These are phyloP conservation scores for Cuculus canorus DNA, from an alignment of 2,797 vertebrate species.

Conservation along the genomic window DNA sequence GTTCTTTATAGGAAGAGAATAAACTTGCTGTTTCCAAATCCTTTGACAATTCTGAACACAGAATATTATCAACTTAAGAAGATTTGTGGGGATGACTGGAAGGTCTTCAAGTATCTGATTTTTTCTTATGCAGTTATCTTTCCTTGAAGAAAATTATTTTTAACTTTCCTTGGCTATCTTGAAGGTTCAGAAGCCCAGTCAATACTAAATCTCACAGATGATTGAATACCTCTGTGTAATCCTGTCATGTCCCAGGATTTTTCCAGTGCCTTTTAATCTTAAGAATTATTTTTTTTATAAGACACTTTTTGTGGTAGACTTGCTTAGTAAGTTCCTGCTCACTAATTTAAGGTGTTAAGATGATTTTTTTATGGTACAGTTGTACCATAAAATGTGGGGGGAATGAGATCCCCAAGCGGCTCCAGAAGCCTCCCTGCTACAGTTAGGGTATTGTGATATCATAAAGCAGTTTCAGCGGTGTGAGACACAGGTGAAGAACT, in stretches of 20 bases:
- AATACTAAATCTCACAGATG: not conserved
- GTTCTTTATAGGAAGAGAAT: not conserved
- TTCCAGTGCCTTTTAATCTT: not conserved
- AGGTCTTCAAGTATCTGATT: not conserved
- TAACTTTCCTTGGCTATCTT: not conserved
- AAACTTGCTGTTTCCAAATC: not conserved
- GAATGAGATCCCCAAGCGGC: no score
- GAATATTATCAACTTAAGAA: not conserved
- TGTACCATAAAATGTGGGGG: no score
- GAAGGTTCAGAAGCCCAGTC: not conserved
- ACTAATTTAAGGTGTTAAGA: not conserved
- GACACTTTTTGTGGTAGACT: not conserved
- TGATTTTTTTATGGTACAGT: not conserved
- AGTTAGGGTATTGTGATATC: no score
- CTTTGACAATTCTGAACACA: not conserved
- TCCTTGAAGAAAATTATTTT: not conserved
- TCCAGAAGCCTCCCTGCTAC: no score
- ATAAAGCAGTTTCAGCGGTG: no score
- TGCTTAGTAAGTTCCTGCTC: not conserved
- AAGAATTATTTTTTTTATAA: not conserved
- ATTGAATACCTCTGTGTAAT: not conserved
- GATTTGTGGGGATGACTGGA: not conserved
- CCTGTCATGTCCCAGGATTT: not conserved
- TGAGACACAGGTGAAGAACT: no score
- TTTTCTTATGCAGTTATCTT: not conserved